Conservation (phyloP, 2,113 vertebrate genomes). For the Acrocephalus kingi region DNA sequence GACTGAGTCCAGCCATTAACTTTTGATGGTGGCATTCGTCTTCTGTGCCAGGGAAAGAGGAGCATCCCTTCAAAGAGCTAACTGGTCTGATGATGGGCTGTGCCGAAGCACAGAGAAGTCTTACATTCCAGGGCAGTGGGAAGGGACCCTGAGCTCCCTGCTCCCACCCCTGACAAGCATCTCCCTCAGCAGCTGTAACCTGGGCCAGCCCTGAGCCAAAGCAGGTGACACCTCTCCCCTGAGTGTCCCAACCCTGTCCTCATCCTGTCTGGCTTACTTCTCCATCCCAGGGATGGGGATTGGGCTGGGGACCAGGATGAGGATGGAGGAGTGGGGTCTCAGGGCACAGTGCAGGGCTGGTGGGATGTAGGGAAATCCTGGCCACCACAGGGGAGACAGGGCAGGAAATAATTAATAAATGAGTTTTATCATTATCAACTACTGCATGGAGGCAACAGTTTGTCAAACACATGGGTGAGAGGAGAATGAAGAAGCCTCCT, state of each 20-base stretch:
- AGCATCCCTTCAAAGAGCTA: background rate
- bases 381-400: background rate
- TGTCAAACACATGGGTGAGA: background rate
- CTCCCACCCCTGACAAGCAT: accelerated
- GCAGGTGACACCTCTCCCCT: background rate
- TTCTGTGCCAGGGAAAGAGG: background rate
- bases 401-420: background rate
- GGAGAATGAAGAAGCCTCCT: background rate
- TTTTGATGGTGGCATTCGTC: background rate
- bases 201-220: background rate
- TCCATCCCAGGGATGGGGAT: accelerated
- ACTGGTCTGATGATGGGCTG: background rate
- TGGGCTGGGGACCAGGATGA: background rate
- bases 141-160: background rate
- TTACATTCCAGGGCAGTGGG: background rate
- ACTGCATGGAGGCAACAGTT: background rate
- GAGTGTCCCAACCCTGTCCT: background rate
- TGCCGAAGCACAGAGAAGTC: accelerated
- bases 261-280: accelerated
- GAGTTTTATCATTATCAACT: background rate
- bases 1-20: background rate
- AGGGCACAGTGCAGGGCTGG: background rate
- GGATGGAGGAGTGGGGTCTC: background rate
- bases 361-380: background rate
- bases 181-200: background rate